Base-by-base conservation (phyloP, 2,888 invertebrate genomes). In the Trachelus stipa region DNA sequence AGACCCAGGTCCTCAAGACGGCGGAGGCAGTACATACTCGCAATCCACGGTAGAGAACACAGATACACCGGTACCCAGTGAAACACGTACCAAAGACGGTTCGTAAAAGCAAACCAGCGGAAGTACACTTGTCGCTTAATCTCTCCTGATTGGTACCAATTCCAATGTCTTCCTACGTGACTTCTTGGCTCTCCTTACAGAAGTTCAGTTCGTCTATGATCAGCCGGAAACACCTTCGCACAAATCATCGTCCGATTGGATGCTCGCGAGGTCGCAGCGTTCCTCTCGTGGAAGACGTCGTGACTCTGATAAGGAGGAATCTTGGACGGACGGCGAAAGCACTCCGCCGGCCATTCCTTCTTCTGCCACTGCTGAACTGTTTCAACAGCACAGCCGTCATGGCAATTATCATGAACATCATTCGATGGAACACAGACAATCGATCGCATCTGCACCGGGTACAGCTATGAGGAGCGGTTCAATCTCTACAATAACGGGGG, bases 1-100 rank as follows among this genome's bases (percentile, higher is more conserved):
- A 6, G 89, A 92, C 80, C 90, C 86, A 34, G 89, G 91, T 82
- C 87, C 90, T 33, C 91, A 90, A 81, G 89, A 88, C 4, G 56
- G 83, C 81, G 83, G 82, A 12, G 81, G 79, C 6, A 80, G 75
- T 12, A 79, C 78, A 12, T 86, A 84, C 73, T 88, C 88, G 12
- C 84, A 87, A n/a, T 83, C 82, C 11, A 83, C 81, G 23, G 89
- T 88, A 1, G 87, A 87, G 73, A 88, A 90, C 33, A 86, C 85
- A 2, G 86, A 88, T 40, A 89, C 85, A 30, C 85, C 88, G 9
- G 68, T 85, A 1, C 84, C 85, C 3, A 81, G 85, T 1, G 85
- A 85, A 75, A 75, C 80, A 12, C 75, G 78, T n/a, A 78, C 84
- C 6, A 88, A 85, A 81, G 84, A 87, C n/a, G 87, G 88, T 86